Conservation (phyloP, 2,888 invertebrate genomes). For the Spilarctia lutea region DNA sequence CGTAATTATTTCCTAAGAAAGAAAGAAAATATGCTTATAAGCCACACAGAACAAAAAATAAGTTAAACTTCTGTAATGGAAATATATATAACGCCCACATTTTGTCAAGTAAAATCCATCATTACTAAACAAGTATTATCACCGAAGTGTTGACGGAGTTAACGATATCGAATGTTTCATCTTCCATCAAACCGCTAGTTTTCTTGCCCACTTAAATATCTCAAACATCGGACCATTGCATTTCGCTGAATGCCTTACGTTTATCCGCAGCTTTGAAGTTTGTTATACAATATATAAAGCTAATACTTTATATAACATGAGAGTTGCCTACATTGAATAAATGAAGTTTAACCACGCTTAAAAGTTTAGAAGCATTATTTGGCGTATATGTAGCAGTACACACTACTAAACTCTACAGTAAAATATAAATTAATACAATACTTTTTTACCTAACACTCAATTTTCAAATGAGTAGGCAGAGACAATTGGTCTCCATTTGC, state of each 20-base stretch:
- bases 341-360: not conserved
- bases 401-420: too few relatives aligned
- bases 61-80: too few relatives aligned
- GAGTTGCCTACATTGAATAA: not conserved
- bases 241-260: not conserved
- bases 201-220: not conserved
- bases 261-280: not conserved
- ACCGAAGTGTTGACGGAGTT: not conserved
- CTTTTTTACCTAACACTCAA: too few relatives aligned
- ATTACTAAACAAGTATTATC: too few relatives aligned
- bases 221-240: not conserved
- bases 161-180: not conserved
- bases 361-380: not conserved
- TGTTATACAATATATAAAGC: not conserved
- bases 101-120: too few relatives aligned
- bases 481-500: too few relatives aligned
- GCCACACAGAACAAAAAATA: too few relatives aligned
- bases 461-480: too few relatives aligned
- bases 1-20: too few relatives aligned
- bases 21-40: too few relatives aligned
- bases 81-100: too few relatives aligned
- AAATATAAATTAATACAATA: too few relatives aligned
- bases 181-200: not conserved
- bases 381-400: not conserved
- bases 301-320: not conserved